These are phyloP conservation scores for Echinops telfairi DNA, from an alignment of 2,113 vertebrate species.

Conservation along the genomic window DNA sequence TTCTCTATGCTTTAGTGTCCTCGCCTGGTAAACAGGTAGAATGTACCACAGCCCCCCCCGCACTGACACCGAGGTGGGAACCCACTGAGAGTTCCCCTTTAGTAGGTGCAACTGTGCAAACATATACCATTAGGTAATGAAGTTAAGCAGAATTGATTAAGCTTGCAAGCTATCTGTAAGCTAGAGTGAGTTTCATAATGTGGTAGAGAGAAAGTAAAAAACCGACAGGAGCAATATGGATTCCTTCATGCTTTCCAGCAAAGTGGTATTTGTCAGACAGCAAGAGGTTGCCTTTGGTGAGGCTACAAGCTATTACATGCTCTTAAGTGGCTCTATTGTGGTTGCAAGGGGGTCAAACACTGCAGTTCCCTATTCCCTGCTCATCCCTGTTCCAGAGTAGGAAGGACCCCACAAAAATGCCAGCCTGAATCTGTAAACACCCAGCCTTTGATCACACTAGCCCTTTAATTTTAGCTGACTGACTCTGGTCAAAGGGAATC, in stretches of 20 bases:
- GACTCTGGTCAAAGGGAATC: conserved; percentile 58
- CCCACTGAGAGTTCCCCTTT: neutral
- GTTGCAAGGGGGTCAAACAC: neutral
- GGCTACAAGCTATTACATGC: conserved; percentile 15
- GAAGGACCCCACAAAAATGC: conserved; percentile 23
- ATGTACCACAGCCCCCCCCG: neutral
- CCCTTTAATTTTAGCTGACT: conserved; percentile 62
- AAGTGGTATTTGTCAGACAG: neutral
- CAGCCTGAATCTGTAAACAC: neutral
- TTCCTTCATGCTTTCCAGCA: neutral
- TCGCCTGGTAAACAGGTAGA: neutral
- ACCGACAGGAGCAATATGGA: neutral
- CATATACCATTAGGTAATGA: neutral
- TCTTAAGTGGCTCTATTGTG: neutral
- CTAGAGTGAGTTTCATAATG: neutral
- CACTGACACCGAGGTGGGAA: neutral
- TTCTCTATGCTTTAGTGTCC: neutral
- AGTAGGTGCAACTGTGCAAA: neutral
- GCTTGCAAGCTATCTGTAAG: neutral
- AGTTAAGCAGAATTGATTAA: conserved; percentile 47
- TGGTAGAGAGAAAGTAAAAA: neutral
- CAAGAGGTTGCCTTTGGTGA: neutral
- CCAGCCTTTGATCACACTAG: conserved; percentile 11
- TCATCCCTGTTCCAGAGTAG: neutral
- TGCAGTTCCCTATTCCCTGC: neutral